These are phyloP conservation scores for Heptranchias perlo DNA, from an alignment of 2,113 vertebrate genomes.

Conservation along the genomic window DNA sequence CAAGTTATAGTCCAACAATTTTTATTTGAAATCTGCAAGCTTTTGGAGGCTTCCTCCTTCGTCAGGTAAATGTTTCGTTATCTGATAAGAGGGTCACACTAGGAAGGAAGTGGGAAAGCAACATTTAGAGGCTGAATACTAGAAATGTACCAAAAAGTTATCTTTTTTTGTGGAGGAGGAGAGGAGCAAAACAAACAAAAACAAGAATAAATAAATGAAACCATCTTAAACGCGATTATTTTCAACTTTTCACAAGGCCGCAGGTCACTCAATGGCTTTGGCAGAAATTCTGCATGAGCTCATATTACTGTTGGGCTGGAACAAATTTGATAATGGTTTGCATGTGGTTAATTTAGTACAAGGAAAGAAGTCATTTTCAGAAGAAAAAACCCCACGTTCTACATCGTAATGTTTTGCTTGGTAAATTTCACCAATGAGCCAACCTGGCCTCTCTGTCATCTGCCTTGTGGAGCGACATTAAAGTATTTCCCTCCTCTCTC, in stretches of 20 bases:
- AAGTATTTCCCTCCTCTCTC: not conserved
- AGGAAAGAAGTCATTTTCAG: slow-evolving; percentile 30
- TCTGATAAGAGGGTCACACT: not conserved
- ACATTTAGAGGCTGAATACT: not conserved
- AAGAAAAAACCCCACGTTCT: slow-evolving; percentile 1
- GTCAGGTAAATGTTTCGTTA: too few relatives aligned
- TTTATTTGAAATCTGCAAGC: too few relatives aligned
- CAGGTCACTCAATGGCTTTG: slow-evolving; percentile 8
- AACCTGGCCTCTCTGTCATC: slow-evolving; percentile 17
- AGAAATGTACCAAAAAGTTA: not conserved
- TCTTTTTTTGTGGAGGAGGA: not conserved
- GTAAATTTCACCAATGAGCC: not conserved
- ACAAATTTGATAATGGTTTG: slow-evolving; percentile 37
- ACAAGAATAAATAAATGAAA: not conserved
- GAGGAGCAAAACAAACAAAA: slow-evolving; percentile 4
- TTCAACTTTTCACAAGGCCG: not conserved
- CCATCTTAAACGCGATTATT: not conserved
- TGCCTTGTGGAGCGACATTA: not conserved
- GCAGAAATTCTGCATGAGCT: slow-evolving; percentile 33
- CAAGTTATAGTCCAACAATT: too few relatives aligned
- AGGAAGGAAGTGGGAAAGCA: not conserved
- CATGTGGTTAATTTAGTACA: slow-evolving; percentile 27
- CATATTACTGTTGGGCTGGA: slow-evolving; percentile 34
- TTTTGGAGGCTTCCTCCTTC: too few relatives aligned
- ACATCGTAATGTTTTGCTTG: not conserved